phyloP scores from a whole-genome alignment of 2,113 vertebrate genomes.

The Taxidea taxus region DNA sequence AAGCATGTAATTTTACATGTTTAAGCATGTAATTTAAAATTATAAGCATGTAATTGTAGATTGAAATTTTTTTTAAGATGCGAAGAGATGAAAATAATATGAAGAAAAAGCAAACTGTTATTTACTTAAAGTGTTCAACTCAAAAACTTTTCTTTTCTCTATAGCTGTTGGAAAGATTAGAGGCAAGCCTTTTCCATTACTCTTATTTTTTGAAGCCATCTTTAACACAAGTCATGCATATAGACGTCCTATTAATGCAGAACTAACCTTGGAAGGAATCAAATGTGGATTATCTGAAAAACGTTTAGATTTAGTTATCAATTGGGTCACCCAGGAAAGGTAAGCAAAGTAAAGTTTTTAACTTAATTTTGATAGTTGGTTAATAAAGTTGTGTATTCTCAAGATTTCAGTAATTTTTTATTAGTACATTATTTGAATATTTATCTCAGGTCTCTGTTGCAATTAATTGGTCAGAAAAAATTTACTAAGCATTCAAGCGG shows the following conservation, averaged over 20 bases:
- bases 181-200: slow-evolving; percentile 78
- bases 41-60: neutral
- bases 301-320: slow-evolving; percentile 80
- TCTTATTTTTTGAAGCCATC: slow-evolving; percentile 84
- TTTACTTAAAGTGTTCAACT: slow-evolving; percentile 27
- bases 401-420: slow-evolving; percentile 38
- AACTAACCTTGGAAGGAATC: slow-evolving; percentile 82
- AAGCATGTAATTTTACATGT: neutral
- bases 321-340: slow-evolving; percentile 84
- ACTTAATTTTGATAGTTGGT: slow-evolving; percentile 39
- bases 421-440: slow-evolving; percentile 1
- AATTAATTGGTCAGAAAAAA: neutral
- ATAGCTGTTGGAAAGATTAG: slow-evolving; percentile 76
- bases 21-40: neutral
- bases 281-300: slow-evolving; percentile 79
- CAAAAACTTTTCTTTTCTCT: slow-evolving; percentile 38
- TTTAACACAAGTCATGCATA: slow-evolving; percentile 74
- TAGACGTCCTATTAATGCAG: slow-evolving; percentile 67
- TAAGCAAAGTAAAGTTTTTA: slow-evolving; percentile 69
- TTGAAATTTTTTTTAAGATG: slow-evolving; percentile 31
- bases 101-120: slow-evolving; percentile 4
- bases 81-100: neutral
- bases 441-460: neutral
- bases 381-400: slow-evolving; percentile 35
- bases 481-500: neutral